A percentile compares a stretch with the other conserved stretches of the same genome.
phyloP scores from a whole-genome alignment of 2,113 vertebrate species.

The Triplophysa rosa region DNA sequence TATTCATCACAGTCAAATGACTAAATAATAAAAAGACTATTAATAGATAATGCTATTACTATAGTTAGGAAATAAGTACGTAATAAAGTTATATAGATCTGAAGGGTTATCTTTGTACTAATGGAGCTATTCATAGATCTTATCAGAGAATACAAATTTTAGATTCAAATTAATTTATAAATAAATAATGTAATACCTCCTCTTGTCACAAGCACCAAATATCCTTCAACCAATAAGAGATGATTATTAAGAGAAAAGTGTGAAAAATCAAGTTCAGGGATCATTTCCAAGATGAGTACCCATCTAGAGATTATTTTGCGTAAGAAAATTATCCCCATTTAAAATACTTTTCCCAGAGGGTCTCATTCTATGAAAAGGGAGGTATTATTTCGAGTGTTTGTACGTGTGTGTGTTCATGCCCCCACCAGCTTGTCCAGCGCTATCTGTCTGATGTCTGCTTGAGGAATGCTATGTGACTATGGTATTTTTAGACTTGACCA shows the following conservation, averaged over 20 bases:
- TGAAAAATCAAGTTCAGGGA: background rate
- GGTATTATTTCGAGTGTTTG: constrained; percentile 21
- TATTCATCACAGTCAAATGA: constrained; percentile 53
- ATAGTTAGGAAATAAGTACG: background rate
- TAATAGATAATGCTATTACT: background rate
- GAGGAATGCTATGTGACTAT: constrained; percentile 81
- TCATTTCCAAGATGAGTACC: background rate
- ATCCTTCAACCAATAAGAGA: background rate
- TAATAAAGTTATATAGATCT: background rate
- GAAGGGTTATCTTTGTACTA: background rate
- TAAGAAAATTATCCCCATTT: background rate
- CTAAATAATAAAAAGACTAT: constrained; percentile 1
- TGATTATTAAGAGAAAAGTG: background rate
- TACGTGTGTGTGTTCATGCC: constrained; percentile 29
- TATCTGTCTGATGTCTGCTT: constrained; percentile 63
- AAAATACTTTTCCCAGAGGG: background rate
- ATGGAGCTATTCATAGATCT: background rate
- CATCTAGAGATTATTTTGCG: background rate
- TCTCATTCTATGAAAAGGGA: constrained; percentile 24
- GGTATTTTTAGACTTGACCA: constrained; percentile 86
- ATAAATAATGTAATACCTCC: background rate
- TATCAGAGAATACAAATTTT: background rate
- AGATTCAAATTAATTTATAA: background rate
- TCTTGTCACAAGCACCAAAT: background rate
- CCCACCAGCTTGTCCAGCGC: constrained; percentile 4